A percentile compares a stretch with the other conserved stretches of the same genome.
These are phyloP conservation scores for Phrynocephalus guinanensis DNA, from an alignment of 2,797 vertebrate genomes.

Conservation along the genomic window DNA sequence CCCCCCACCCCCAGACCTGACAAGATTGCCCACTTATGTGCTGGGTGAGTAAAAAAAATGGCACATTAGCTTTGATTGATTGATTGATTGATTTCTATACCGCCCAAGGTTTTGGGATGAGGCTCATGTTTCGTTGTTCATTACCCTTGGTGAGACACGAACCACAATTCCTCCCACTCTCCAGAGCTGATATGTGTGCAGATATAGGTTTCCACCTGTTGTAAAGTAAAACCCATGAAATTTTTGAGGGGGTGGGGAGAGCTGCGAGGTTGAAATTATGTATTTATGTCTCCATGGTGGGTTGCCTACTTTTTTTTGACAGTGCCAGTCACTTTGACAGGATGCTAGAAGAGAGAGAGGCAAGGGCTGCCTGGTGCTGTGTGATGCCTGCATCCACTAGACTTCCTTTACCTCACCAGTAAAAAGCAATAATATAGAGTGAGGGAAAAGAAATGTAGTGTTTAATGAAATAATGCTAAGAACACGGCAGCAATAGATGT, in stretches of 20 bases:
- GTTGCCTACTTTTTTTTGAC: neutral
- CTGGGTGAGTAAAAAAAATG: neutral
- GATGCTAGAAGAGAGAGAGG: neutral
- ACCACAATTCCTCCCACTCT: too few species aligned
- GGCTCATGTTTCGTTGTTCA: too few species aligned
- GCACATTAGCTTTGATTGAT: neutral
- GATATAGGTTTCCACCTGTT: neutral
- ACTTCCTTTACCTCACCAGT: neutral
- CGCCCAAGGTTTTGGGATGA: too few species aligned
- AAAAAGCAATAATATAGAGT: neutral
- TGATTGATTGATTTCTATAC: too few species aligned
- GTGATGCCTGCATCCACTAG: neutral
- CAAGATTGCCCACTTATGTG: too few species aligned
- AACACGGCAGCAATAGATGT: neutral
- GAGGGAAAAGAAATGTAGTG: neutral
- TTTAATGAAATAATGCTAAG: too few species aligned
- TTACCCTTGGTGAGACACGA: too few species aligned
- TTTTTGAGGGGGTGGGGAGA: too few species aligned
- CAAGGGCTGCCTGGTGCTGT: neutral
- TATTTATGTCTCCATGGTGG: neutral
- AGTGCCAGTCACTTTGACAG: neutral
- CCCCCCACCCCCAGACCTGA: too few species aligned
- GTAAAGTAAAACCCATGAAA: neutral
- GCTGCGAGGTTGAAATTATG: neutral
- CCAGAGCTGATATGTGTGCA: neutral